A percentile compares a stretch with the other conserved stretches of the same genome.
Conservation (phyloP, 2,888 invertebrate genomes). For the Drosophila parthenogenetica region DNA sequence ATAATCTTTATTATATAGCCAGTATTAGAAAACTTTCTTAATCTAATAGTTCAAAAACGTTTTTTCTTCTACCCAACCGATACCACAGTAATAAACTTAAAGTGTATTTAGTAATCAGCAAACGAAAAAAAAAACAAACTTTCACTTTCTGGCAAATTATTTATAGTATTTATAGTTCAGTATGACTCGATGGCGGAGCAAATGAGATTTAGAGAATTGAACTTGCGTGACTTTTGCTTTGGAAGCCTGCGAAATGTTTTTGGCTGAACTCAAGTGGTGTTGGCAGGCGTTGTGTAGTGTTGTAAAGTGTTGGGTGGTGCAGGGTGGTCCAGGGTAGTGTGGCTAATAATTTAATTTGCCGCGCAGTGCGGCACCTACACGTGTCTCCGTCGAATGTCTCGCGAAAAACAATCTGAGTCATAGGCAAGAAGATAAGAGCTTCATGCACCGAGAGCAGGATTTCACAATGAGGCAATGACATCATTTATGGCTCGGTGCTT, state of each 20-base stretch:
- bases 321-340: constrained; percentile 10
- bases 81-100: background rate
- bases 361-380: constrained; percentile 29
- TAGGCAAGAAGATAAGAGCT: constrained; percentile 8
- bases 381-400: background rate
- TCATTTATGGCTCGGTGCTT: constrained; percentile 40
- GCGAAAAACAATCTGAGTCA: constrained; percentile 47
- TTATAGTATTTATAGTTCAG: constrained; percentile 3
- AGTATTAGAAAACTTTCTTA: too few relatives aligned
- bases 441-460: constrained; percentile 32
- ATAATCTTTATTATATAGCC: too few relatives aligned
- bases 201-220: constrained; percentile 35
- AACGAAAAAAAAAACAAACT: background rate
- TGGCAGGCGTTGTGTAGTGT: background rate
- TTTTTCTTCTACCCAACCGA: background rate
- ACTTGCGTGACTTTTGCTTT: constrained; percentile 18
- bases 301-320: background rate
- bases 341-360: constrained; percentile 57
- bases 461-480: constrained; percentile 60
- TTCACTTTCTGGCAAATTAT: background rate
- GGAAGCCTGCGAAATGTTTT: constrained; percentile 51
- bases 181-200: constrained; percentile 20
- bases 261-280: background rate
- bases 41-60: too few relatives aligned
- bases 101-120: background rate